A percentile compares a stretch with the other conserved stretches of the same genome.
phyloP scores from a whole-genome alignment of 2,797 vertebrate species.

The Chaetophractus vellerosus region DNA sequence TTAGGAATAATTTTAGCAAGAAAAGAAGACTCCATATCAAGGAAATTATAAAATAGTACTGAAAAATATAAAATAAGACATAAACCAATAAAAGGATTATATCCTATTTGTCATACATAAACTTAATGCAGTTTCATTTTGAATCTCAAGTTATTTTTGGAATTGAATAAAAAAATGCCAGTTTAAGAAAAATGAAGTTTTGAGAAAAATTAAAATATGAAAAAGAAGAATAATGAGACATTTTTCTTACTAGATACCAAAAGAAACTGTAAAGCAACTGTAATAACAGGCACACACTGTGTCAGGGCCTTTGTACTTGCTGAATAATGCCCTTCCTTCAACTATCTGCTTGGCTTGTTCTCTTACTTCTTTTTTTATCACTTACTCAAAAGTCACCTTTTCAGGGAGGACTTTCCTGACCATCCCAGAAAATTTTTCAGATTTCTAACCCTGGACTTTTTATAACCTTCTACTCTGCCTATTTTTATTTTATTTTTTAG shows the following conservation, averaged over 20 bases:
- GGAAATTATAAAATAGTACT: conserved; percentile 7
- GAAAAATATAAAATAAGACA: neutral
- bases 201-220: conserved; percentile 30
- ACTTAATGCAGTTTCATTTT: neutral
- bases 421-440: neutral
- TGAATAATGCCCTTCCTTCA: too few species aligned
- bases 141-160: conserved; percentile 14
- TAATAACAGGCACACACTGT: neutral
- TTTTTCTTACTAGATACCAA: conserved; percentile 19
- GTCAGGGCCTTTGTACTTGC: neutral
- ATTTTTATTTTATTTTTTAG: neutral
- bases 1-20: conserved; percentile 26
- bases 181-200: conserved; percentile 36
- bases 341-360: neutral
- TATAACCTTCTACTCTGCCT: neutral
- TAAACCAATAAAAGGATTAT: neutral
- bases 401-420: neutral
- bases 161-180: conserved; percentile 46
- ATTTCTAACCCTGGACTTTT: neutral
- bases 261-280: neutral
- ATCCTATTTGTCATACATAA: neutral
- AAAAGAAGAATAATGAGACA: neutral
- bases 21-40: neutral
- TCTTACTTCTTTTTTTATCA: neutral
- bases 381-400: neutral